phyloP scores from a whole-genome alignment of 2,113 vertebrate genomes.

The Rana temporaria region DNA sequence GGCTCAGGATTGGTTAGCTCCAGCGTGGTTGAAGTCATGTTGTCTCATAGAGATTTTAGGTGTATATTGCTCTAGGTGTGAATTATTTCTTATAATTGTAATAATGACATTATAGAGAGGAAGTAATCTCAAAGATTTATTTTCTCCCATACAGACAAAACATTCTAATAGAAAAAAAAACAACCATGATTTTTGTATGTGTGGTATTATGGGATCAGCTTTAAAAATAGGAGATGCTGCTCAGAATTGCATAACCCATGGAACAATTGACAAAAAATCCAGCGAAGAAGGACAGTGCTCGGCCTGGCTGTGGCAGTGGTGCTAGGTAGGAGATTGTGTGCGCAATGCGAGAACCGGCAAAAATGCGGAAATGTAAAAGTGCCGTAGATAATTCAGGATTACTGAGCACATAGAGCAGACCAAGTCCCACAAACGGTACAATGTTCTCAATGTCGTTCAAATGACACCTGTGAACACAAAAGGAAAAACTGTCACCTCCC shows the following conservation, averaged over 20 bases:
- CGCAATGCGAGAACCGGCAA: constrained; percentile 74
- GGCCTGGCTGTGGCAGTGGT: constrained; percentile 83
- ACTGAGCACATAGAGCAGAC: constrained; percentile 84
- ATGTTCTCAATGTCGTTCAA: constrained; percentile 94
- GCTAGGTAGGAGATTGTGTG: constrained; percentile 82
- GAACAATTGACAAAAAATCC: constrained; percentile 77
- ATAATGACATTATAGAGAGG: too few relatives aligned
- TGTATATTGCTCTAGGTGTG: too few relatives aligned
- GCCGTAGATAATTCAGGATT: constrained; percentile 77
- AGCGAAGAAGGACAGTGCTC: constrained; percentile 72
- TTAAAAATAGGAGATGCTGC: constrained; percentile 60
- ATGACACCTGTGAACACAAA: constrained; percentile 78
- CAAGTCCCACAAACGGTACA: constrained; percentile 84
- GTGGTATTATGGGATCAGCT: background rate
- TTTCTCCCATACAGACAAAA: too few relatives aligned
- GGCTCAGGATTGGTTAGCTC: too few relatives aligned
- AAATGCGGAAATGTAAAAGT: constrained; percentile 87
- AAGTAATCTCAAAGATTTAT: too few relatives aligned
- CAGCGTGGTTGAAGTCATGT: too few relatives aligned
- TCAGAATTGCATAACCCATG: constrained; percentile 82
- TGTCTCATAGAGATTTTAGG: too few relatives aligned
- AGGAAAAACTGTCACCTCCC: constrained; percentile 8
- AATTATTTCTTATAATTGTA: too few relatives aligned
- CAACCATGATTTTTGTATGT: too few relatives aligned
- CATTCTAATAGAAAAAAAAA: too few relatives aligned